These are phyloP conservation scores for Azemiops feae DNA, from an alignment of 2,113 vertebrate species.

Conservation along the genomic window DNA sequence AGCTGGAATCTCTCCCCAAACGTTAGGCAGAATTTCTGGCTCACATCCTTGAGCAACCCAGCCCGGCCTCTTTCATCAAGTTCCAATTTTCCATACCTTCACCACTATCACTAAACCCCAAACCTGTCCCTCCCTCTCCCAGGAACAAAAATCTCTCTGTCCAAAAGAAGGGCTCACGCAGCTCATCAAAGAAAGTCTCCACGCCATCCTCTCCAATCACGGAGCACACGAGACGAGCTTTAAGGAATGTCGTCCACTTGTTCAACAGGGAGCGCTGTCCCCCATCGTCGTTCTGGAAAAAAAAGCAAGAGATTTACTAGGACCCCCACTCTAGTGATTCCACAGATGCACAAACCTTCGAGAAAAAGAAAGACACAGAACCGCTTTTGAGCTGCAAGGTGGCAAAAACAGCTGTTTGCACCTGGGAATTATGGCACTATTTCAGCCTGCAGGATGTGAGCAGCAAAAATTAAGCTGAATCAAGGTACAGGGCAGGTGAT, in stretches of 20 bases:
- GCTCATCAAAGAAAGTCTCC: conserved; percentile 83
- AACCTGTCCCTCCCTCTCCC: not conserved
- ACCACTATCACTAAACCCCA: not conserved
- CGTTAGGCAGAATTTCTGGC: not conserved
- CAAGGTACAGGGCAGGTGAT: not conserved
- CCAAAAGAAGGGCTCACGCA: conserved; percentile 67
- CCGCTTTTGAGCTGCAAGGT: too few species aligned
- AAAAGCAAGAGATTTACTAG: not conserved
- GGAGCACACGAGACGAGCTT: conserved; percentile 82
- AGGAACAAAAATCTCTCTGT: not conserved
- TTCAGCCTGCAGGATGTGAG: not conserved
- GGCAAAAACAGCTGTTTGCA: not conserved
- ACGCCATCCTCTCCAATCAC: conserved; percentile 81
- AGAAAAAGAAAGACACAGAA: not conserved
- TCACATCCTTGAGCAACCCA: not conserved
- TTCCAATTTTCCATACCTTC: not conserved
- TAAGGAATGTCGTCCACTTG: conserved; percentile 85
- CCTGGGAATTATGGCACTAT: not conserved
- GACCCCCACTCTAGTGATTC: too few species aligned
- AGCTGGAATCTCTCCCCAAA: not conserved
- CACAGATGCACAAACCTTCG: not conserved
- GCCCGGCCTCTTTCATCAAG: not conserved
- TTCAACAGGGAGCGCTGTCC: conserved; percentile 82
- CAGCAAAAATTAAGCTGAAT: not conserved
- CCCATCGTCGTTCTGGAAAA: conserved; percentile 79